Conservation (phyloP, 1,140 invertebrate genomes). For the Drosophila rufa region DNA sequence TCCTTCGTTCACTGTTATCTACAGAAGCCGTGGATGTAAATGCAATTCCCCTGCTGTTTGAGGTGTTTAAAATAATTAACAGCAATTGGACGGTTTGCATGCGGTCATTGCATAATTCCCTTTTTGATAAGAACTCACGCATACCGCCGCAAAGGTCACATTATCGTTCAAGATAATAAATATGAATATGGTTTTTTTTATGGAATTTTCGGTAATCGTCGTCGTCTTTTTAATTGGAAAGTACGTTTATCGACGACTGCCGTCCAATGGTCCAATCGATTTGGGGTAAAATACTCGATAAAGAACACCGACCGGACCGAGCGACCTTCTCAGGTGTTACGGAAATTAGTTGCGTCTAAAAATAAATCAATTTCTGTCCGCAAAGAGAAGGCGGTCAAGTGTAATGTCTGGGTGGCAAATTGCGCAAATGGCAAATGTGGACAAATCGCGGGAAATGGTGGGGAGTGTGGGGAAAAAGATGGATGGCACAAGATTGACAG, state of each 20-base stretch:
- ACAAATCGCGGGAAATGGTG: constrained; percentile 13
- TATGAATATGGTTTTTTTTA: constrained; percentile 10
- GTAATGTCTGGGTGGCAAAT: constrained; percentile 57
- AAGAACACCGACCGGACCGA: constrained; percentile 9
- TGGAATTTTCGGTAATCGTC: constrained; percentile 25
- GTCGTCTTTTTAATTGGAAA: constrained; percentile 17
- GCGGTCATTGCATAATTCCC: constrained; percentile 43
- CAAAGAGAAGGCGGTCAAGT: constrained; percentile 54
- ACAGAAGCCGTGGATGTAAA: neutral
- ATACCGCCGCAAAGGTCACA: constrained; percentile 21
- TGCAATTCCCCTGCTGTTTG: constrained; percentile 10
- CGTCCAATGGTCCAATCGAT: constrained; percentile 35
- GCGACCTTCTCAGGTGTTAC: constrained; percentile 59
- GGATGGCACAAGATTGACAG: constrained; percentile 15
- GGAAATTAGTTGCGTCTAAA: constrained; percentile 69
- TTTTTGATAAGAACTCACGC: constrained; percentile 39
- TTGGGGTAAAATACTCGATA: constrained; percentile 22
- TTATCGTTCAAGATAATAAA: constrained; percentile 38
- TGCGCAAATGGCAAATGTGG: constrained; percentile 63
- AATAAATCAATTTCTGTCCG: constrained; percentile 64
- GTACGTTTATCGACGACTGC: constrained; percentile 22
- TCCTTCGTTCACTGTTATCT: constrained; percentile 18
- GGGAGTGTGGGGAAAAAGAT: constrained; percentile 8
- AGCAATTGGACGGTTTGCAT: constrained; percentile 38
- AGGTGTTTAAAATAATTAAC: constrained; percentile 30